Percentiles rank a stretch among this genome's conserved stretches.
These are phyloP conservation scores for Paradoxurus hermaphroditus DNA, from an alignment of 2,113 vertebrate species.

Conservation along the genomic window DNA sequence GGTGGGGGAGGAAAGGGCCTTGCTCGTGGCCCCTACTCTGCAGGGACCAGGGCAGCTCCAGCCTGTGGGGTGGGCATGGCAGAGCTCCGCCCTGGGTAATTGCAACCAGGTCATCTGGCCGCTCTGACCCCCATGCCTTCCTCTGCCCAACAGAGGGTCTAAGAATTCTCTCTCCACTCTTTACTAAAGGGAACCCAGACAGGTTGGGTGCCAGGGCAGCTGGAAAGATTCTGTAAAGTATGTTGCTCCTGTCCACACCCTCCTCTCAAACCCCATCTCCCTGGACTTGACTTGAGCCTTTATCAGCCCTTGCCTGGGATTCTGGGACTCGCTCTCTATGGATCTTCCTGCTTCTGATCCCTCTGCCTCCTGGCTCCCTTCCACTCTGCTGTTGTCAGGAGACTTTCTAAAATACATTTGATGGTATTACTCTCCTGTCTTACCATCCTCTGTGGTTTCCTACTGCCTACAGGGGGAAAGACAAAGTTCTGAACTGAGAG, in stretches of 20 bases:
- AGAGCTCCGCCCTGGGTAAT: background rate
- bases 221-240: rapidly evolving
- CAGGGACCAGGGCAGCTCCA: background rate
- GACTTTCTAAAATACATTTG: background rate
- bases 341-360: background rate
- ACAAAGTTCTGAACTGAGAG: background rate
- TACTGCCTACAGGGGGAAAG: background rate
- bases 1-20: background rate
- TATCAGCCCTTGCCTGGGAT: background rate
- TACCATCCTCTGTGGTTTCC: background rate
- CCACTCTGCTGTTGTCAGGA: too few relatives aligned
- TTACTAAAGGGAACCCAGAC: background rate
- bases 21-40: background rate
- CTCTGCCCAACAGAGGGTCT: background rate
- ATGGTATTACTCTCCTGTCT: background rate
- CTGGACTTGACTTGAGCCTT: background rate
- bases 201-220: background rate
- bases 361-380: background rate
- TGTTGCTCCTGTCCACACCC: background rate
- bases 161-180: background rate
- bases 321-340: background rate
- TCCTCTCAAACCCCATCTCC: background rate
- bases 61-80: background rate
- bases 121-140: background rate
- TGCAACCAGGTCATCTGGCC: background rate